Evolutionary conservation across 1,140 invertebrate species (phyloP).

Genomic region (Lordiphosa stackelbergi): DNA sequence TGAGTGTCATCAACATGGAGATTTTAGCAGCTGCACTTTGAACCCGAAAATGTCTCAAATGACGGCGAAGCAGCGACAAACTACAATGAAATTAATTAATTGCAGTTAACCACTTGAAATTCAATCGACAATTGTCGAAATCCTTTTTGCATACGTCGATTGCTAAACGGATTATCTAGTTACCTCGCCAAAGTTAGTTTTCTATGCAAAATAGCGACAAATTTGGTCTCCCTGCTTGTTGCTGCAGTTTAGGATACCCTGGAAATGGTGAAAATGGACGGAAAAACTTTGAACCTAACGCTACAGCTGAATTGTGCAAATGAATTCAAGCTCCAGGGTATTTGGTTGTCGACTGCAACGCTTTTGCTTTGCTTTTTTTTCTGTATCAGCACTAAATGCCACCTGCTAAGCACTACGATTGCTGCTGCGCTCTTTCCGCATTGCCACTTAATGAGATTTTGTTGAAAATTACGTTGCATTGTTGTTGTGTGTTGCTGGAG

Average conservation of each 20-base stretch:
- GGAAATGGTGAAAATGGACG: too few species aligned
- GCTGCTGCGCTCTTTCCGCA: conserved; percentile 4
- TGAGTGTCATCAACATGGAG: conserved; percentile 64
- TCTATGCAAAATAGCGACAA: conserved; percentile 56
- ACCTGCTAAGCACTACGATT: conserved; percentile 25
- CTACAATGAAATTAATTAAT: conserved; percentile 66
- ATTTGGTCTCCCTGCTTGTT: neutral
- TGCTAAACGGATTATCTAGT: conserved; percentile 52
- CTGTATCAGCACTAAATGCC: neutral
- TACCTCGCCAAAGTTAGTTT: conserved; percentile 35
- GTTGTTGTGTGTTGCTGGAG: conserved; percentile 9
- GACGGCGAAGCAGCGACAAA: neutral
- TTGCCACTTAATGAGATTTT: conserved; percentile 67
- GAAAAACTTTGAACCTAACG: too few species aligned
- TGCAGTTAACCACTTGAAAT: conserved; percentile 66
- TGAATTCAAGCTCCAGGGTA: too few species aligned
- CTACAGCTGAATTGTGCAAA: too few species aligned
- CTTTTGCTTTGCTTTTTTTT: conserved; percentile 11
- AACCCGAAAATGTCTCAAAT: conserved; percentile 10
- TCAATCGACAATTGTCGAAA: conserved; percentile 41
- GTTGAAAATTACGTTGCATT: conserved; percentile 53
- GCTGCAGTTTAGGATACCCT: too few species aligned
- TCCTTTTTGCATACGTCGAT: conserved; percentile 24
- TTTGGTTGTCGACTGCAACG: too few species aligned
- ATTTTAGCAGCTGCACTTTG: conserved; percentile 36